phyloP scores from a whole-genome alignment of 2,797 vertebrate species.

The Hippocampus kuda region DNA sequence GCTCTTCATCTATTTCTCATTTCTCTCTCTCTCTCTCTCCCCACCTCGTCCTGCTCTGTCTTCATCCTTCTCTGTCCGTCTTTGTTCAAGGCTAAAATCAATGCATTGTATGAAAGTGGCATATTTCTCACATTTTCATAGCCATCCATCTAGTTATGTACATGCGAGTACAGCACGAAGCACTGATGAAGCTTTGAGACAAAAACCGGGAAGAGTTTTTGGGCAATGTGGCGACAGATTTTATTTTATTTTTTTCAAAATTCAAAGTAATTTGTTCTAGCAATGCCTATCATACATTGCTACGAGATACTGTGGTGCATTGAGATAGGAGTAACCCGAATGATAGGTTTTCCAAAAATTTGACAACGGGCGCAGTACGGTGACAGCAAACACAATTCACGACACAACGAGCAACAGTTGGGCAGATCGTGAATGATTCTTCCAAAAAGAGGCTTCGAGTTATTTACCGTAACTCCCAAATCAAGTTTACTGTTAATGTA shows the following conservation, averaged over 20 bases:
- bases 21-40: conserved; percentile 30
- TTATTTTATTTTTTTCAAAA: background rate
- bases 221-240: background rate
- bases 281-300: background rate
- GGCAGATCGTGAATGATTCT: no score
- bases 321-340: no score
- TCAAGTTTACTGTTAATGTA: no score
- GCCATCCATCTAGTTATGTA: conserved; percentile 22
- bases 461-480: no score
- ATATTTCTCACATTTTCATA: conserved; percentile 47
- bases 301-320: no score
- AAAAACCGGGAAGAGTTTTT: background rate
- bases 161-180: conserved; percentile 18
- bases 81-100: conserved; percentile 61
- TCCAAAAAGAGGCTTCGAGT: no score
- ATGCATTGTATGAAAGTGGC: conserved; percentile 58
- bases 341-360: no score
- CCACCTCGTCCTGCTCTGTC: conserved; percentile 24
- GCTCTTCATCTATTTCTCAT: conserved; percentile 44
- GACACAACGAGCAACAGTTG: no score
- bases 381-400: no score
- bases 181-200: background rate
- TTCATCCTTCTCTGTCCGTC: conserved; percentile 50
- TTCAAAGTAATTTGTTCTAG: background rate
- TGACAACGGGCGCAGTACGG: no score